Evolutionary conservation across 2,113 vertebrate genomes (phyloP).

Genomic region (Caretta caretta): DNA sequence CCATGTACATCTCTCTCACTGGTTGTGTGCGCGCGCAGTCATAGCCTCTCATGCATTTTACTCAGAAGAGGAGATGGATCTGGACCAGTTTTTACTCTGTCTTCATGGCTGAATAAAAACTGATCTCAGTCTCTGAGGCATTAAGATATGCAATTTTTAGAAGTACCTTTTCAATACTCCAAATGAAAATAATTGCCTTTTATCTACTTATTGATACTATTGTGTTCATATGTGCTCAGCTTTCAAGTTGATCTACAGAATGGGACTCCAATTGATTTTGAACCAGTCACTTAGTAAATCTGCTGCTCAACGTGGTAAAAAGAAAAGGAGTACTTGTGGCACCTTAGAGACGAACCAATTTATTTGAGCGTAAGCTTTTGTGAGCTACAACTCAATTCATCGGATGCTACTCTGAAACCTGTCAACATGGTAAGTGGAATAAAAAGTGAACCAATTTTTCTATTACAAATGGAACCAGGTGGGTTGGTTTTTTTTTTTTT

Average conservation of each 20-base stretch:
- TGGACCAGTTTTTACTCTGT: not conserved
- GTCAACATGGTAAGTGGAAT: not conserved
- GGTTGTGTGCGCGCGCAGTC: not conserved
- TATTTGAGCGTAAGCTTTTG: too few species aligned
- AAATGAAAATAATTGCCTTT: not conserved
- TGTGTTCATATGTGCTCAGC: not conserved
- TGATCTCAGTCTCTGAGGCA: not conserved
- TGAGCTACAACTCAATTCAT: too few species aligned
- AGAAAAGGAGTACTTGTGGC: too few species aligned
- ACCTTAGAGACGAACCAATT: too few species aligned
- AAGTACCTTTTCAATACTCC: not conserved
- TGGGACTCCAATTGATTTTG: not conserved
- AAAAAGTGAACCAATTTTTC: not conserved
- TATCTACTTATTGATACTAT: not conserved
- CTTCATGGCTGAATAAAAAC: not conserved
- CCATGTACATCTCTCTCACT: not conserved
- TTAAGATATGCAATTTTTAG: fast-evolving
- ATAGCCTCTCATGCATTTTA: not conserved
- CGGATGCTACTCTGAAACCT: too few species aligned
- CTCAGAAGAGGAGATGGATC: not conserved
- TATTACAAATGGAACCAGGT: not conserved
- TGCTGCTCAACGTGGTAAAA: not conserved
- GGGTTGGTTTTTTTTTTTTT: too few species aligned
- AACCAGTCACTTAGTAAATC: not conserved
- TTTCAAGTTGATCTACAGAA: not conserved